Evolutionary conservation across 2,888 invertebrate genomes (phyloP).

Genomic region (Drosophila cognata): DNA sequence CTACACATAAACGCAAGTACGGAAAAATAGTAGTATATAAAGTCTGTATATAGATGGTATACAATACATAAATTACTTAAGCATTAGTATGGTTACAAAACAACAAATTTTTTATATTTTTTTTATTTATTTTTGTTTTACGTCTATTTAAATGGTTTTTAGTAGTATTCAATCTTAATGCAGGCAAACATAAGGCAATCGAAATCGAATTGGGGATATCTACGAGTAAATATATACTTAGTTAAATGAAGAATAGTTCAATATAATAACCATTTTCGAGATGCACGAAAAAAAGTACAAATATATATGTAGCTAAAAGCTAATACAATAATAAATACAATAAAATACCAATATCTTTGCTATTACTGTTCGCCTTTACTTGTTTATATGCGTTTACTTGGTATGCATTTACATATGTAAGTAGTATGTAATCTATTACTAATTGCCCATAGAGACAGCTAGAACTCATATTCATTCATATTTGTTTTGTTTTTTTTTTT

Average conservation of each 20-base stretch:
- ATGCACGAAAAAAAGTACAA: conserved; percentile 45
- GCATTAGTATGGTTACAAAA: conserved; percentile 60
- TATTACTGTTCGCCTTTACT: conserved; percentile 12
- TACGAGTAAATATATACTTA: conserved; percentile 8
- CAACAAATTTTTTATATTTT: conserved; percentile 20
- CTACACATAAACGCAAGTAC: conserved; percentile 70
- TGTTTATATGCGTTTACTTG: conserved; percentile 28
- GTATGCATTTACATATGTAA: conserved; percentile 63
- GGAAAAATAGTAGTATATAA: conserved; percentile 45
- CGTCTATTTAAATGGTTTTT: conserved; percentile 8
- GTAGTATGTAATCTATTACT: conserved; percentile 52
- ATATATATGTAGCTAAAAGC: conserved; percentile 28
- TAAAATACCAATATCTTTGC: conserved; percentile 42
- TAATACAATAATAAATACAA: conserved; percentile 50
- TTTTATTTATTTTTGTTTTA: background rate
- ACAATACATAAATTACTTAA: conserved; percentile 70
- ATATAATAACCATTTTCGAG: conserved; percentile 44
- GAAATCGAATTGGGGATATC: conserved; percentile 27
- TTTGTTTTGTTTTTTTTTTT: conserved; percentile 37
- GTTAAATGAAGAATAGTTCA: conserved; percentile 32
- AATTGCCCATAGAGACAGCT: conserved; percentile 50
- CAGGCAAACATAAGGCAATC: conserved; percentile 68
- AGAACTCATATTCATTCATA: conserved; percentile 47
- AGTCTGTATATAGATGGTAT: conserved; percentile 38
- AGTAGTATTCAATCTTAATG: conserved; percentile 25